Conservation (phyloP, 2,113 vertebrate genomes). For the Sebastes fasciatus region DNA sequence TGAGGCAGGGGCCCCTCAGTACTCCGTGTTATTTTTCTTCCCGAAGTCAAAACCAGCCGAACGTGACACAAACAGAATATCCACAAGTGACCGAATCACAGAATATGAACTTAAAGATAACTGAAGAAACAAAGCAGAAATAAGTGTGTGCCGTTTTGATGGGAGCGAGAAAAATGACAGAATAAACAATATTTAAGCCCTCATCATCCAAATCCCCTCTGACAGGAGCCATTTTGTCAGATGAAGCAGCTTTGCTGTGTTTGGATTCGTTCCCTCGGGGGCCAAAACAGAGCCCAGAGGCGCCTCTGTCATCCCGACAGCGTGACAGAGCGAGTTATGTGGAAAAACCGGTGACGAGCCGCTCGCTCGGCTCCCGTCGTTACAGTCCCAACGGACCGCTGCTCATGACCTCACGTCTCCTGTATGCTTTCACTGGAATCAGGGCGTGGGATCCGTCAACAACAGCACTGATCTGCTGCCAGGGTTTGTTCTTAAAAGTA, state of each 20-base stretch:
- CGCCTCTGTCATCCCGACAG: neutral
- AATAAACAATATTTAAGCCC: neutral
- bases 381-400: neutral
- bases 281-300: neutral
- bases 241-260: slow-evolving; percentile 22
- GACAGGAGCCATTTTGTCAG: slow-evolving; percentile 25
- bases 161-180: neutral
- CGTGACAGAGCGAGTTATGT: slow-evolving; percentile 1
- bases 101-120: neutral
- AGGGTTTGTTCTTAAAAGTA: neutral
- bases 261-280: neutral
- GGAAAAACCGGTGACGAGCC: neutral
- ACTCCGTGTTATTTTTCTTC: neutral
- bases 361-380: neutral
- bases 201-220: neutral
- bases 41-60: slow-evolving; percentile 12
- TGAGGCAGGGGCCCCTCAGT: slow-evolving; percentile 6
- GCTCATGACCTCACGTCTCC: slow-evolving; percentile 32
- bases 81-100: neutral
- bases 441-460: neutral
- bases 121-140: neutral
- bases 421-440: neutral
- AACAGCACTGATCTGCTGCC: slow-evolving; percentile 16
- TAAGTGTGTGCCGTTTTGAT: neutral
- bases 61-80: neutral